Evolutionary conservation across 2,888 invertebrate genomes (phyloP).

Genomic region (Agrochola lota): DNA sequence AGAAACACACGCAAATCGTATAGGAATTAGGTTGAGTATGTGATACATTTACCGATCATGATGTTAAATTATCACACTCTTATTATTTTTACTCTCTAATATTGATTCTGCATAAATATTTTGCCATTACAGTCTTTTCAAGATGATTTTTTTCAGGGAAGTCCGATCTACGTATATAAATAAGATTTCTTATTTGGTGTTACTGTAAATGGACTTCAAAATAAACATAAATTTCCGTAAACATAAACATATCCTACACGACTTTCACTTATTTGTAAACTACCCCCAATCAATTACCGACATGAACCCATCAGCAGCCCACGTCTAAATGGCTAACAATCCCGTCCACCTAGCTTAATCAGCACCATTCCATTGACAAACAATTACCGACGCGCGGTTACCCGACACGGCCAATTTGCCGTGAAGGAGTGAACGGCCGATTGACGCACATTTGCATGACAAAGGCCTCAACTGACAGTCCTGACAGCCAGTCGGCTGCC

Average conservation of each 20-base stretch:
- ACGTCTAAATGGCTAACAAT: constrained; percentile 24
- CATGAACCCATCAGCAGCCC: constrained; percentile 6
- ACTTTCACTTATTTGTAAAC: background rate
- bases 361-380: constrained; percentile 63
- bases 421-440: constrained; percentile 46
- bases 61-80: no score
- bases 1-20: background rate
- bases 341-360: constrained; percentile 38
- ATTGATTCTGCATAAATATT: no score
- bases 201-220: background rate
- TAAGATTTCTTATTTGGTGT: background rate
- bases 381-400: constrained; percentile 57
- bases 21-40: background rate
- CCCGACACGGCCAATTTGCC: constrained; percentile 67
- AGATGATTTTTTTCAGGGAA: no score
- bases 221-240: background rate
- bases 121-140: no score
- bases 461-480: constrained; percentile 57
- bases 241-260: background rate
- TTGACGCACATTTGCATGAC: constrained; percentile 70
- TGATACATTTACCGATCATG: no score
- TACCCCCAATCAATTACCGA: constrained; percentile 28
- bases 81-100: no score
- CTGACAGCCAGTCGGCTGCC: constrained; percentile 11
- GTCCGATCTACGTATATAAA: no score